These are phyloP conservation scores for Craniophora ligustri DNA, from an alignment of 2,888 invertebrate genomes.

Conservation along the genomic window DNA sequence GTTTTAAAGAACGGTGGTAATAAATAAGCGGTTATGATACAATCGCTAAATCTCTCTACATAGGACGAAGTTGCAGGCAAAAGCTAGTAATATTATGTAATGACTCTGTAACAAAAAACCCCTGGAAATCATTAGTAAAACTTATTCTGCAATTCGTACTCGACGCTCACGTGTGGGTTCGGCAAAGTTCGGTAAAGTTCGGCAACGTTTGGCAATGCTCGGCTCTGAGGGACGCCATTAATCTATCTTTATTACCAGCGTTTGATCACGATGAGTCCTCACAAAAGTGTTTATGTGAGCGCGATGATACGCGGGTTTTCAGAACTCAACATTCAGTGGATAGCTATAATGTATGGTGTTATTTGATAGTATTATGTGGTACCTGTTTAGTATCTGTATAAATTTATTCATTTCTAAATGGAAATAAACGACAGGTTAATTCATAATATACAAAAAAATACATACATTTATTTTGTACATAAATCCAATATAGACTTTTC, in stretches of 20 bases:
- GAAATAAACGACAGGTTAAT: no score
- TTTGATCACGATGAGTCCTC: constrained; percentile 78
- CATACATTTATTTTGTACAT: no score
- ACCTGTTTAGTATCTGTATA: not conserved
- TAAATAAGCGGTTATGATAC: no score
- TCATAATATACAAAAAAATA: no score
- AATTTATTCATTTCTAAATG: not conserved
- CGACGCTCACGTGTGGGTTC: constrained; percentile 44
- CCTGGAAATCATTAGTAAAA: constrained; percentile 37
- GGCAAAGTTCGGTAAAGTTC: constrained; percentile 37
- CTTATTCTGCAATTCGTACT: constrained; percentile 47
- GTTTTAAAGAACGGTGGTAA: no score
- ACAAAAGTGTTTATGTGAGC: constrained; percentile 77
- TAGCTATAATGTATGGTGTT: constrained; percentile 45
- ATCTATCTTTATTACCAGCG: constrained; percentile 84
- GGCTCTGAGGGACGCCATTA: constrained; percentile 64
- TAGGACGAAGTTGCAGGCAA: no score
- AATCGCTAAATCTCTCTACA: no score
- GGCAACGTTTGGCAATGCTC: constrained; percentile 45
- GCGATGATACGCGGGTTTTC: constrained; percentile 69
- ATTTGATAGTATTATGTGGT: constrained; percentile 26
- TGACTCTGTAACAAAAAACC: constrained; percentile 16
- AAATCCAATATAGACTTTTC: no score
- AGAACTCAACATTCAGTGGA: constrained; percentile 44
- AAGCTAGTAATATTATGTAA: no score